Evolutionary conservation across 2,797 vertebrate species (phyloP), one percentile per base, ranked within the genome.

Genomic region (Sternotherus odoratus): DNA sequence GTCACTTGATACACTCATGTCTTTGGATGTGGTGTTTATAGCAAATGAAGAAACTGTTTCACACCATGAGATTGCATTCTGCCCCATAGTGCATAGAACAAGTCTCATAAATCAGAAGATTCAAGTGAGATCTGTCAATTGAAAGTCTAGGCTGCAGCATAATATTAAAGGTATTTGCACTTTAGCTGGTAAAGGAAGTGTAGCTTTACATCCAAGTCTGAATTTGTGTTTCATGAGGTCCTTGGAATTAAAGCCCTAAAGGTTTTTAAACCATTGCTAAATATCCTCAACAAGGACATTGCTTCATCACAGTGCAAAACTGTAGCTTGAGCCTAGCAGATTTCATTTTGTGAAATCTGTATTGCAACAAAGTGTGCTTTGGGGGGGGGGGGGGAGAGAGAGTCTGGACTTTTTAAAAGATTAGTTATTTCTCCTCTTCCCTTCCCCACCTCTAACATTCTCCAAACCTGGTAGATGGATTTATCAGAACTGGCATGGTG

Each of bases 151-250:
- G 12, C 54, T 79, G 46, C 54, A 69, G 19, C 49, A 3, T 91
- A 94, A 57, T 79, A 60, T 16, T 46, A 51, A 82, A 86, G 77
- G 88, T 74, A 79, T 78, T 12, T 75, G 48, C 1, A 2, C 82
- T 87, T 49, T 39, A 63, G 87, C 86, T 51, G 78, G 90, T 92
- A 74, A 91, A 94, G 91, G 86, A 91, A 96, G 84, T n/a, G 17
- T 89, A 60, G 33, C 92, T 94, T 97, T 95, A 87, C 50, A 82
- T 77, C 93, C 91, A 78, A 77, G 57, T 87, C 83, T 95, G 92
- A 92, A 91, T 86, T 77, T 39, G 0, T 63, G 11, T 86, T 91
- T 78, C 51, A 46, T 46, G 36, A 83, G 88, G 24, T 89, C 85
- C 60, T 93, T 91, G 83, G 93, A 78, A 90, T 81, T 86, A 48